Evolutionary conservation across 2,797 vertebrate species (phyloP), one percentile per base, ranked within the genome.

Genomic region (Labeo calbasu): DNA sequence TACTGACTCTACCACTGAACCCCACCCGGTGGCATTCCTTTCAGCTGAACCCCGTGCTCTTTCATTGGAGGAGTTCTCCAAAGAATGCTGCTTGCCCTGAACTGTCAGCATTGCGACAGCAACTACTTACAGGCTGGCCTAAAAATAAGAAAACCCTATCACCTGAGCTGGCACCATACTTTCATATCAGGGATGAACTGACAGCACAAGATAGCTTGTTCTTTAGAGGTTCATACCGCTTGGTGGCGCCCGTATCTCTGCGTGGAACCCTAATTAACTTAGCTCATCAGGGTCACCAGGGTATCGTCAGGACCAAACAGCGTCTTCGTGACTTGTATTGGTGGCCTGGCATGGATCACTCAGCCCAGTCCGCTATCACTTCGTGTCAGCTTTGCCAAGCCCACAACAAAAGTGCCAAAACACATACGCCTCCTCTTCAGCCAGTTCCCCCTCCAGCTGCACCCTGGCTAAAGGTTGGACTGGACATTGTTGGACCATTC

Each of bases 341-440:
- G 46, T 72, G 70, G 70, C 46, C 46, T 72, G 46, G 71, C 17
- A 82, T 75, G 57, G 43, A 82, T 10, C 8, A 46, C 15, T 25
- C 28, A 51, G 46, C 50, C 5, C 50, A 40, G 8, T 46, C 8
- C 1, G 11, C 63, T 2, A 43, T 69, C 17, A 2, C 6, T 1
- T 83, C 11, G 0, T 77, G 50, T 25, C n/a, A 57, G 8, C 11
- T 55, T 11, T 77, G 61, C 48, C 28, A 83, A 51, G 2, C 21
- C 17, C 48, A 76, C 17, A n/a, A 83, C 21, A 83, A 73, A 61
- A 66, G n/a, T 25, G 63, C 53, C n/a, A n/a, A n/a, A n/a, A n/a
- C n/a, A n/a, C n/a, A n/a, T n/a, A n/a, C n/a, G n/a, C n/a, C n/a
- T n/a, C n/a, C n/a, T n/a, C n/a, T n/a, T n/a, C n/a, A n/a, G n/a